A percentile compares a stretch with the other conserved stretches of the same genome.
Conservation (phyloP, 2,888 invertebrate genomes). For the Dasypogon diadema region DNA sequence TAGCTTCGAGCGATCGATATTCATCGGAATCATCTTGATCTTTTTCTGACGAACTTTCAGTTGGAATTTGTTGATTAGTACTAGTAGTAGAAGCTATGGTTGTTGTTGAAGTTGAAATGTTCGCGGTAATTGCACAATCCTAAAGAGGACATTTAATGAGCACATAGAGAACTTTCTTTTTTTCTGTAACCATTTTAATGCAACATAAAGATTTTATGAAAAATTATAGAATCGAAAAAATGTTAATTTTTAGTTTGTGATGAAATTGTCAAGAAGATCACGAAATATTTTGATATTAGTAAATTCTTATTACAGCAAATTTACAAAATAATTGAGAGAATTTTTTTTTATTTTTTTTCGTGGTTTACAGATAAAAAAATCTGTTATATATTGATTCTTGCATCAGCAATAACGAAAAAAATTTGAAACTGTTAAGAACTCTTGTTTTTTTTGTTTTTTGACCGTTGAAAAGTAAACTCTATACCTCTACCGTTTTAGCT, state of each 20-base stretch:
- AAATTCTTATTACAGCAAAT: too few relatives aligned
- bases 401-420: too few relatives aligned
- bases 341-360: too few relatives aligned
- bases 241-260: background rate
- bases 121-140: conserved; percentile 50
- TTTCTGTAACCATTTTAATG: background rate
- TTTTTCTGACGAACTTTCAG: conserved; percentile 58
- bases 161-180: conserved; percentile 6
- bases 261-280: conserved; percentile 23
- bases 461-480: too few relatives aligned
- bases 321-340: too few relatives aligned
- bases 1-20: conserved; percentile 68
- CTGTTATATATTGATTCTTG: too few relatives aligned
- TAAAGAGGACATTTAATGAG: conserved; percentile 28
- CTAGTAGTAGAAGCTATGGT: conserved; percentile 25
- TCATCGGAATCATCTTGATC: conserved; percentile 67
- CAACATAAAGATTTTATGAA: background rate
- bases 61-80: conserved; percentile 56
- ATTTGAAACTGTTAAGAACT: too few relatives aligned
- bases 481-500: too few relatives aligned
- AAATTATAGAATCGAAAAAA: background rate
- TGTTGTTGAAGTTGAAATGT: conserved; percentile 41
- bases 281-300: too few relatives aligned
- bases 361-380: too few relatives aligned
- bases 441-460: too few relatives aligned